A percentile compares a stretch with the other conserved stretches of the same genome.
phyloP scores from a whole-genome alignment of 2,797 vertebrate genomes.

The Crocodylus rhombifer region DNA sequence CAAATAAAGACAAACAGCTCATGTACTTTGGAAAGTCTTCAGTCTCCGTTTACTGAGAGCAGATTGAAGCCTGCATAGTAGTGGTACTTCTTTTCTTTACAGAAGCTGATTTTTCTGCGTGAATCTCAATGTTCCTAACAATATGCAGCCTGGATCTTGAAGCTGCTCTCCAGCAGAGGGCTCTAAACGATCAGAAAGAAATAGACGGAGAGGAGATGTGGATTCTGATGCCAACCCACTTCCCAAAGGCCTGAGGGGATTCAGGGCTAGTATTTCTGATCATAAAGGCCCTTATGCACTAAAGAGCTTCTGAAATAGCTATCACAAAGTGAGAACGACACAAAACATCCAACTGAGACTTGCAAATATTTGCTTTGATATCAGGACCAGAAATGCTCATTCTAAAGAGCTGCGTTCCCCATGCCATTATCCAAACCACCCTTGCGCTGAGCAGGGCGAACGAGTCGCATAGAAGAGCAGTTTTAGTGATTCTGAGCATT shows the following conservation, averaged over 20 bases:
- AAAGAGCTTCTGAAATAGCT: not conserved
- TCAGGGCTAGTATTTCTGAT: fast-evolving
- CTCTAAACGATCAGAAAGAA: not conserved
- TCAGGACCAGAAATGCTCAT: not conserved
- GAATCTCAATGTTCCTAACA: not conserved
- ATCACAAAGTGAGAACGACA: not conserved
- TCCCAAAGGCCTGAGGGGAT: not conserved
- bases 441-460: not conserved
- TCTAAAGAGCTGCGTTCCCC: not conserved
- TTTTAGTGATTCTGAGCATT: not conserved
- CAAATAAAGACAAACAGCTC: not conserved
- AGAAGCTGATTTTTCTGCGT: not conserved
- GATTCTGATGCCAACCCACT: not conserved
- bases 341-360: not conserved
- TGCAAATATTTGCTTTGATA: fast-evolving
- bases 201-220: not conserved
- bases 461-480: not conserved
- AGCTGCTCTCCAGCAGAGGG: conserved; percentile 31
- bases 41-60: not conserved
- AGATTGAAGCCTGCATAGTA: not conserved
- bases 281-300: not conserved
- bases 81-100: too few species aligned
- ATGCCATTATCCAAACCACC: conserved; percentile 5
- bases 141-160: not conserved
- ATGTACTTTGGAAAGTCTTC: not conserved